phyloP scores from a whole-genome alignment of 2,113 vertebrate species.

The Microtus oregoni region DNA sequence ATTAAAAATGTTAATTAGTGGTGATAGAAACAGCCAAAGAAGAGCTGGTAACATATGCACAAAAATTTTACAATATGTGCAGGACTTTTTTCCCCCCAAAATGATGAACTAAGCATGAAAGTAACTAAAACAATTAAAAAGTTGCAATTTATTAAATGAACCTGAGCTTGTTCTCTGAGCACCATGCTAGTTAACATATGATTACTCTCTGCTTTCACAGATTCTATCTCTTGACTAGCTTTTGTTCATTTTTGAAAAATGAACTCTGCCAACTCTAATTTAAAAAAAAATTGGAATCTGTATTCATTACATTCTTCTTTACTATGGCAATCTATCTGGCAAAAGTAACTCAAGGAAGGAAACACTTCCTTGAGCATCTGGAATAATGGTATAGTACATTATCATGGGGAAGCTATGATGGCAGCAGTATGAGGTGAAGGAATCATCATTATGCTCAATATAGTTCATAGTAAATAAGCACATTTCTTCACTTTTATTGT shows the following conservation, averaged over 20 bases:
- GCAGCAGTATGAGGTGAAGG: neutral
- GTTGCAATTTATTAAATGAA: slow-evolving; percentile 72
- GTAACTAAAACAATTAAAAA: slow-evolving; percentile 67
- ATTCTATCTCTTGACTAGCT: slow-evolving; percentile 36
- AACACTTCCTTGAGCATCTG: neutral
- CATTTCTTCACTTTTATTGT: neutral
- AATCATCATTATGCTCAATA: neutral
- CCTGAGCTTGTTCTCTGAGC: slow-evolving; percentile 57
- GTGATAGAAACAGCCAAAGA: slow-evolving; percentile 80
- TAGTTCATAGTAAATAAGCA: neutral
- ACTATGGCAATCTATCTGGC: neutral
- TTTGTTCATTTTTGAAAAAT: slow-evolving; percentile 54
- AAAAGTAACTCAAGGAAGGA: neutral
- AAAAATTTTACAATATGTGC: slow-evolving; percentile 80
- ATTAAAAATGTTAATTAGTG: slow-evolving; percentile 84
- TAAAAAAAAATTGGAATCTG: neutral
- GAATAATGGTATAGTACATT: neutral
- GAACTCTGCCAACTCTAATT: neutral
- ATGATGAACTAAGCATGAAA: slow-evolving; percentile 77
- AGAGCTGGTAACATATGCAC: slow-evolving; percentile 78
- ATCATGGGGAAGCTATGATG: neutral
- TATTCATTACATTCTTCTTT: neutral
- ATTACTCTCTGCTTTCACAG: slow-evolving; percentile 57
- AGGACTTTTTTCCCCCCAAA: slow-evolving; percentile 57
- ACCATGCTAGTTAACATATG: slow-evolving; percentile 64